Evolutionary conservation across 1,140 invertebrate species (phyloP).

Genomic region (Euwallacea fornicatus): DNA sequence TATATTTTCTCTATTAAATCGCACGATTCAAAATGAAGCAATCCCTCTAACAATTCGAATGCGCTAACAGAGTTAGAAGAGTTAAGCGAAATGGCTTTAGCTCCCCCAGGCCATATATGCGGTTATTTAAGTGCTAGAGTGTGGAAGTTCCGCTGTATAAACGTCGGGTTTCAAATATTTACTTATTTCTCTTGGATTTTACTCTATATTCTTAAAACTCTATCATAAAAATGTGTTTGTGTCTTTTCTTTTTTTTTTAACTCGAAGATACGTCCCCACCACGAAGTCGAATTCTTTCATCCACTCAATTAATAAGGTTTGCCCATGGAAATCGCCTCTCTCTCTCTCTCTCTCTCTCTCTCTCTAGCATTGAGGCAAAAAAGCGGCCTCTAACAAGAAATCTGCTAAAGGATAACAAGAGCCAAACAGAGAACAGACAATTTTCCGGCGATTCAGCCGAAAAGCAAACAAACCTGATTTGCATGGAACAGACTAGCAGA

Average conservation of each 20-base stretch:
- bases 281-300: too few relatives aligned
- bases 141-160: conserved; percentile 22
- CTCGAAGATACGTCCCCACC: too few relatives aligned
- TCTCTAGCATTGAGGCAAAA: not conserved
- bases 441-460: conserved; percentile 15
- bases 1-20: conserved; percentile 10
- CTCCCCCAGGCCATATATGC: conserved; percentile 3
- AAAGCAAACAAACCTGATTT: conserved; percentile 2
- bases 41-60: conserved; percentile 26
- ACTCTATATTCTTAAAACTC: too few relatives aligned
- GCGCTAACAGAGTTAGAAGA: conserved; percentile 18
- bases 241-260: too few relatives aligned
- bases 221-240: too few relatives aligned
- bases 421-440: conserved; percentile 14
- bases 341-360: too few relatives aligned
- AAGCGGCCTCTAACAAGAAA: too few relatives aligned
- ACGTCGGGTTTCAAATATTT: conserved; percentile 20
- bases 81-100: conserved; percentile 23
- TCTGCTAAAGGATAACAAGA: conserved; percentile 8
- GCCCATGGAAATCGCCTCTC: too few relatives aligned
- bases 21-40: conserved; percentile 8
- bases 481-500: conserved; percentile 15
- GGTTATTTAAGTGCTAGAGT: conserved; percentile 27
- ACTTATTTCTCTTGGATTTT: conserved; percentile 19
- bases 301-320: too few relatives aligned